phyloP scores from a whole-genome alignment of 2,888 invertebrate species.

The Gandaritis pyraliata region DNA sequence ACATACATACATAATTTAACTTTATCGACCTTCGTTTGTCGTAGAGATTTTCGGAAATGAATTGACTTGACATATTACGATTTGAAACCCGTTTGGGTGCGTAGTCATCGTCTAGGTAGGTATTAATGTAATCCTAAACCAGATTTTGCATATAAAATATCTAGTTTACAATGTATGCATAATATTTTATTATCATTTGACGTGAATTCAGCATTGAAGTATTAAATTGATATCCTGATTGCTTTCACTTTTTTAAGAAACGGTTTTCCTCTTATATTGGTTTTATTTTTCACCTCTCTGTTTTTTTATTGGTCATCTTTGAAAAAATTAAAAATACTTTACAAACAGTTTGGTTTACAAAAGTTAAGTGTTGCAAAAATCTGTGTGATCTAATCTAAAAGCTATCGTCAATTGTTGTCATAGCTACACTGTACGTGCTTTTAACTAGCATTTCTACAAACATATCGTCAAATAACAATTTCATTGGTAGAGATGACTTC shows the following conservation, averaged over 20 bases:
- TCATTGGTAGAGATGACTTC: no score
- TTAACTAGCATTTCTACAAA: no score
- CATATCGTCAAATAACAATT: no score
- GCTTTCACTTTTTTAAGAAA: constrained; percentile 21
- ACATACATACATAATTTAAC: not conserved
- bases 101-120: constrained; percentile 2
- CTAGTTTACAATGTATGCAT: constrained; percentile 12
- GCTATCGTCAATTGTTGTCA: no score
- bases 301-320: not conserved
- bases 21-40: constrained; percentile 15
- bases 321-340: not conserved
- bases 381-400: no score
- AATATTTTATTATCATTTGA: constrained; percentile 3
- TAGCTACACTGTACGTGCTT: no score
- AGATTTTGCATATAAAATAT: constrained; percentile 16
- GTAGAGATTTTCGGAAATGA: constrained; percentile 26
- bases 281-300: not conserved
- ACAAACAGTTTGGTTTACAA: not conserved
- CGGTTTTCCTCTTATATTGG: constrained; percentile 2
- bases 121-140: constrained; percentile 22
- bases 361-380: no score
- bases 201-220: not conserved
- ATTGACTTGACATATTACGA: constrained; percentile 12
- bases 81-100: constrained; percentile 19
- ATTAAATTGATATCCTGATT: constrained; percentile 16